phyloP scores from a whole-genome alignment of 2,113 vertebrate species.

The Anthoscopus minutus region DNA sequence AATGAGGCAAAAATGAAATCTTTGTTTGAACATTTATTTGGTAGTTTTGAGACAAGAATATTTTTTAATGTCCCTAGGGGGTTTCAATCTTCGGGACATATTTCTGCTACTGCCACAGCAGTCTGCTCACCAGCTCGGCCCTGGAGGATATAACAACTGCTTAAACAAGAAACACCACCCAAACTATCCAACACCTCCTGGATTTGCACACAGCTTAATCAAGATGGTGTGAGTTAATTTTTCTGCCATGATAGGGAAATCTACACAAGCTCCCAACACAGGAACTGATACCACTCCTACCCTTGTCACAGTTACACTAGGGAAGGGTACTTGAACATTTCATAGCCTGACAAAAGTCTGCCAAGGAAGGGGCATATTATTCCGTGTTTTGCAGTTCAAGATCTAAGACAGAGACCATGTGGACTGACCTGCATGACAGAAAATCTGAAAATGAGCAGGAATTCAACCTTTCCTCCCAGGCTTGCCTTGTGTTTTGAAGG shows the following conservation, averaged over 20 bases:
- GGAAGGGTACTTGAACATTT: background rate
- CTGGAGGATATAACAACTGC: background rate
- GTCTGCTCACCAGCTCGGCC: background rate
- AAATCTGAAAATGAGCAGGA: background rate
- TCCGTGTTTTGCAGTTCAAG: background rate
- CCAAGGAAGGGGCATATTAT: background rate
- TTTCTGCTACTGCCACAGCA: background rate
- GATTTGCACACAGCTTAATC: background rate
- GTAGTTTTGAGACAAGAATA: background rate
- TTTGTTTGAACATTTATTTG: background rate
- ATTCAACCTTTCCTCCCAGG: background rate
- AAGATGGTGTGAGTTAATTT: background rate
- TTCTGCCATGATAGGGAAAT: background rate
- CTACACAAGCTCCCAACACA: background rate
- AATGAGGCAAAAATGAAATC: background rate
- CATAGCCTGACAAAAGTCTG: background rate
- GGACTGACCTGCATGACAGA: background rate
- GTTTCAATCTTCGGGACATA: background rate
- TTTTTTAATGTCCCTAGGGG: background rate
- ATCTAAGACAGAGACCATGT: background rate
- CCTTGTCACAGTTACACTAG: background rate
- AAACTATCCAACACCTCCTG: background rate
- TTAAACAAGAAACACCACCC: background rate
- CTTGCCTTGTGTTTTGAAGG: background rate
- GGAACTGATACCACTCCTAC: background rate